Evolutionary conservation across 2,113 vertebrate genomes (phyloP), one percentile per base, ranked within the genome.

Genomic region (Colinus virginianus): DNA sequence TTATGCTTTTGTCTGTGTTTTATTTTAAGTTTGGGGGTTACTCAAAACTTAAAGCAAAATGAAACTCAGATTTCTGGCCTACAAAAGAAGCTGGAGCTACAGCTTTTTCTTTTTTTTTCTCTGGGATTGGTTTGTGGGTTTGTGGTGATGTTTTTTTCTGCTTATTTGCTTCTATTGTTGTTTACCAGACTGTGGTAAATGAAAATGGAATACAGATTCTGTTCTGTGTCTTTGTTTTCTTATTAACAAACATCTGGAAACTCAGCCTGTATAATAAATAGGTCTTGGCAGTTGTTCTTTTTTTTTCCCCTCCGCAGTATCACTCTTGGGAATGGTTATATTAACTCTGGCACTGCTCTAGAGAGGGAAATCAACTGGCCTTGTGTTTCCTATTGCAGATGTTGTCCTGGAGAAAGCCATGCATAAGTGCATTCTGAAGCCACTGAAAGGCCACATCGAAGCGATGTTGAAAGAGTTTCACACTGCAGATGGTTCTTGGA

Each of bases 351-450:
- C 93, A 85, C 59, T 86, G 66, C 71, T 77, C 13, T 77, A 82
- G 81, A 87, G 53, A 18, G 7, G 66, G 79, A 93, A 63, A 63
- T 97, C 84, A 96, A 56, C 84, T 71, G 77, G 71, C 28, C 53
- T 88, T 96, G 42, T 43, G 7, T 93, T 97, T 96, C 43, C 87
- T 72, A 5, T 95, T 96, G 76, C 98, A 99, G 99, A 99, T 97
- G 97, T 97, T 49, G 98, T 99, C 43, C 95, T 99, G 94, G 99
- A 99, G 95, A 99, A 99, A 81, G 99, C 99, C 94, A 99, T 99
- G 99, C 98, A 99, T 93, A 99, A 99, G 93, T 99, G 99, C 90
- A 99, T 99, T 93, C 90, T 99, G 96, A 99, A 99, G 94, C 98
- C 99, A 0, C 91, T 99, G 91, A 99, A 98, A 95, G 96, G 97